Percentiles rank a stretch among this genome's conserved stretches.
These are phyloP conservation scores for Catocala nupta DNA, from an alignment of 2,888 invertebrate species.

Conservation along the genomic window DNA sequence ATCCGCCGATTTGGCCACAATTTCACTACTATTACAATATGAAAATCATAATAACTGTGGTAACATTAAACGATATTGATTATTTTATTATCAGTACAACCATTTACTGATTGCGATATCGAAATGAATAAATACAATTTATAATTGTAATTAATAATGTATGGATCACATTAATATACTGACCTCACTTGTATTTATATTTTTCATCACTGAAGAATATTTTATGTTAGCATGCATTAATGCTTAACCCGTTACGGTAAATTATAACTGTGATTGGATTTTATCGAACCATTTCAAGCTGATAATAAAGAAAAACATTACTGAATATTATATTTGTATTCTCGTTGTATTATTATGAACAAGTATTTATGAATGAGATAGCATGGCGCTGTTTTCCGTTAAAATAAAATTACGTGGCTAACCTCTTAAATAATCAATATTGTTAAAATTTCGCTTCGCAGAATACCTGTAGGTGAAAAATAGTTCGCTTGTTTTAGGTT, in stretches of 20 bases:
- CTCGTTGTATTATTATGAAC: no score
- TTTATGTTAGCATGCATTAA: constrained; percentile 1
- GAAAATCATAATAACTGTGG: constrained; percentile 21
- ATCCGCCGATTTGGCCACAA: constrained; percentile 27
- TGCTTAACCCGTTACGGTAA: constrained; percentile 2
- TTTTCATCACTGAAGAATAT: background rate
- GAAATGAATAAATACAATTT: constrained; percentile 39
- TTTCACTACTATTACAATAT: constrained; percentile 27
- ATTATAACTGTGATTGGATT: constrained; percentile 9
- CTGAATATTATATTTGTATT: background rate
- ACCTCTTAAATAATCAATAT: no score
- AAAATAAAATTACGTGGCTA: no score
- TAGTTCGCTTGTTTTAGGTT: no score
- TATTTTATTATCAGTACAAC: constrained; percentile 31
- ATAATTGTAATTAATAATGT: constrained; percentile 36
- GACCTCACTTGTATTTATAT: background rate
- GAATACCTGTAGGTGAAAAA: no score
- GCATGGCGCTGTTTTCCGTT: no score
- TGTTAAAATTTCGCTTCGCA: no score
- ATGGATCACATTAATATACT: constrained; percentile 11
- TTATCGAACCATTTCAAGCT: background rate
- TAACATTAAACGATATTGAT: constrained; percentile 36
- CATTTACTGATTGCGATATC: constrained; percentile 32
- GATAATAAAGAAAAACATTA: background rate
- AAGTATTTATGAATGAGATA: no score